Evolutionary conservation across 1,140 invertebrate species (phyloP).

Genomic region (Zeugodacus cucurbitae): DNA sequence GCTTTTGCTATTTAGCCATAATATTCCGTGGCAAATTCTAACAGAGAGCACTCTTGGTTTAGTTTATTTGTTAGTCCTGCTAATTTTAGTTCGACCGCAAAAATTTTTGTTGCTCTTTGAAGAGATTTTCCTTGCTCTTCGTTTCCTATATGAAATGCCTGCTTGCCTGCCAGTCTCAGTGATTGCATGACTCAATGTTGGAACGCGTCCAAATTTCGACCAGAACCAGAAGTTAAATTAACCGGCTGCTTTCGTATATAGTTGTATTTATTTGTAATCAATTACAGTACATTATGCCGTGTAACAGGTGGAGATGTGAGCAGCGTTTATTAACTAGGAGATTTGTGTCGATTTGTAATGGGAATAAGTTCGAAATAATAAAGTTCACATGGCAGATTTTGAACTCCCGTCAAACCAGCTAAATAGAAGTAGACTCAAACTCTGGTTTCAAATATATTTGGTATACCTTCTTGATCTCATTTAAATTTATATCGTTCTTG

Average conservation of each 20-base stretch:
- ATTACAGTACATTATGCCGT: not conserved
- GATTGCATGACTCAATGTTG: not conserved
- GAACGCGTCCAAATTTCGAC: not conserved
- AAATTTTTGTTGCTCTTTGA: not conserved
- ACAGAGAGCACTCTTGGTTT: not conserved
- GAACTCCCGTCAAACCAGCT: too few species aligned
- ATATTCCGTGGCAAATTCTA: not conserved
- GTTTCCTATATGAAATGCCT: not conserved
- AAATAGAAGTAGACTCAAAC: too few species aligned
- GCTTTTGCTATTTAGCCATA: not conserved
- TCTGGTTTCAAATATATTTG: too few species aligned
- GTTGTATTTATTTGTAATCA: not conserved
- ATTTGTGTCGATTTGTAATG: not conserved
- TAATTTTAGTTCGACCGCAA: not conserved
- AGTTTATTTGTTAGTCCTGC: not conserved
- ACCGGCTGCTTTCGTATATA: not conserved
- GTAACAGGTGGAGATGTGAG: not conserved
- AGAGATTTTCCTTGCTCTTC: not conserved
- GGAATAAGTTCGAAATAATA: not conserved
- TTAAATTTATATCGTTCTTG: too few species aligned
- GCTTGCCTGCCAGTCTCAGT: not conserved
- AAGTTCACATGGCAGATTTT: too few species aligned
- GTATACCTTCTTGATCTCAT: too few species aligned
- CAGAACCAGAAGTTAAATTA: constrained; percentile 15
- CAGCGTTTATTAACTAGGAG: not conserved